phyloP scores from a whole-genome alignment of 2,113 vertebrate species.

The Ondatra zibethicus region DNA sequence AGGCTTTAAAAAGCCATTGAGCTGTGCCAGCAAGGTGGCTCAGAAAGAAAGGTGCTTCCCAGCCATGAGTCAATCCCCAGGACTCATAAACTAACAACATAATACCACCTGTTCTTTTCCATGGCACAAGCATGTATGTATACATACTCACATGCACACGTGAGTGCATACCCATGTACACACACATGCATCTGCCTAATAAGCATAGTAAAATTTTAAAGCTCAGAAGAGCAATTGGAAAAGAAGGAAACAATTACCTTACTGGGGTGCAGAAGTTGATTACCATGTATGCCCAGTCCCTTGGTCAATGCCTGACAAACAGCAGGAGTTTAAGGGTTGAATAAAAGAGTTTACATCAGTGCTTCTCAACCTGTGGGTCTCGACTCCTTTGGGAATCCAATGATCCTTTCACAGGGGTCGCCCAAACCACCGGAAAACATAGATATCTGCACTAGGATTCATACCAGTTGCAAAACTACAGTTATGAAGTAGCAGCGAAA shows the following conservation, averaged over 20 bases:
- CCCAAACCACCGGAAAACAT: not conserved
- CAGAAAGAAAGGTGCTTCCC: not conserved
- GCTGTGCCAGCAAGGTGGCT: not conserved
- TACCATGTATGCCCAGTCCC: not conserved
- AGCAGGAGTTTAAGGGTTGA: not conserved
- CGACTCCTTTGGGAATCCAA: not conserved
- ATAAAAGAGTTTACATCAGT: not conserved
- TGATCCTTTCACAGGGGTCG: not conserved
- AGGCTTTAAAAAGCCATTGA: not conserved
- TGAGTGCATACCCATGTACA: not conserved
- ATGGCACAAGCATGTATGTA: not conserved
- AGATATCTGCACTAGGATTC: not conserved
- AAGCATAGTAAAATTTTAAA: not conserved
- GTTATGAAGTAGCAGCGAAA: not conserved
- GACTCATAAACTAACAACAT: not conserved
- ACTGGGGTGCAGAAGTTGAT: not conserved
- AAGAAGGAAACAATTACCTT: conserved; percentile 4
- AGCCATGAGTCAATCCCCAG: too few relatives aligned
- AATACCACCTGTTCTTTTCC: not conserved
- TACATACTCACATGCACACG: not conserved
- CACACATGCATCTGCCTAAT: not conserved
- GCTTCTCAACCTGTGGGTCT: not conserved
- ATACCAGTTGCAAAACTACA: not conserved
- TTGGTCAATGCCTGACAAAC: not conserved
- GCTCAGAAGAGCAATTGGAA: not conserved